These are phyloP conservation scores for Zelleria hepariella DNA, from an alignment of 2,888 invertebrate species.

Conservation along the genomic window DNA sequence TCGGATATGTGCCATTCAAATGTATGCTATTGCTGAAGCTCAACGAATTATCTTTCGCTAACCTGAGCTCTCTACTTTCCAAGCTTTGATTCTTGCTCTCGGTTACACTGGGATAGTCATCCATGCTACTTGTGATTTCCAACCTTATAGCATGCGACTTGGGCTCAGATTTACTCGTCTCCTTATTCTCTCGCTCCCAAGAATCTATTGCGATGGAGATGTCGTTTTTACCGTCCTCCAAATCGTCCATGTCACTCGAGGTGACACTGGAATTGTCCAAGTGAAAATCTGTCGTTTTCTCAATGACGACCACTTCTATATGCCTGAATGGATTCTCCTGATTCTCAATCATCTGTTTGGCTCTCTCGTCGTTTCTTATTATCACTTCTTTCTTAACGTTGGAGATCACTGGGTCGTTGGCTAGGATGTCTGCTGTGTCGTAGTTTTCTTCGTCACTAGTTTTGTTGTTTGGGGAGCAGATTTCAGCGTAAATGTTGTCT, in stretches of 20 bases:
- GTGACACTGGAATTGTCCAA: conserved; percentile 58
- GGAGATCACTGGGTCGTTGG: conserved; percentile 62
- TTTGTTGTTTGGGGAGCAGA: conserved; percentile 65
- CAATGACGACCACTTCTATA: conserved; percentile 68
- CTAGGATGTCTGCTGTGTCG: conserved; percentile 56
- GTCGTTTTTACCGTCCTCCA: conserved; percentile 49
- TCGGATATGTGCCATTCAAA: conserved; percentile 69
- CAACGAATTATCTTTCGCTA: conserved; percentile 58
- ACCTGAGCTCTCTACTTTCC: conserved; percentile 44
- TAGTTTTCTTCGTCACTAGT: conserved; percentile 53
- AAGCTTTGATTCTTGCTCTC: conserved; percentile 33
- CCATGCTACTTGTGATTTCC: conserved; percentile 65
- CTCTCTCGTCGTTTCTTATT: conserved; percentile 58
- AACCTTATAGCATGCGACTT: conserved; percentile 64
- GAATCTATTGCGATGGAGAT: conserved; percentile 59
- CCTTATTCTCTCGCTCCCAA: conserved; percentile 54
- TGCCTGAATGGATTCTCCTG: conserved; percentile 64
- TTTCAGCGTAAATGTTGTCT: conserved; percentile 81
- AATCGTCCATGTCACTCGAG: conserved; percentile 56
- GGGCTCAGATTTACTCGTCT: conserved; percentile 35
- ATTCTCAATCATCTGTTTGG: conserved; percentile 57
- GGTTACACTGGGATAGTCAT: conserved; percentile 46
- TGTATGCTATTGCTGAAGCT: conserved; percentile 69
- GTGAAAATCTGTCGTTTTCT: conserved; percentile 63
- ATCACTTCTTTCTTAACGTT: conserved; percentile 66